Evolutionary conservation across 2,113 vertebrate species (phyloP).

Genomic region (Psittacula cyanocephala): DNA sequence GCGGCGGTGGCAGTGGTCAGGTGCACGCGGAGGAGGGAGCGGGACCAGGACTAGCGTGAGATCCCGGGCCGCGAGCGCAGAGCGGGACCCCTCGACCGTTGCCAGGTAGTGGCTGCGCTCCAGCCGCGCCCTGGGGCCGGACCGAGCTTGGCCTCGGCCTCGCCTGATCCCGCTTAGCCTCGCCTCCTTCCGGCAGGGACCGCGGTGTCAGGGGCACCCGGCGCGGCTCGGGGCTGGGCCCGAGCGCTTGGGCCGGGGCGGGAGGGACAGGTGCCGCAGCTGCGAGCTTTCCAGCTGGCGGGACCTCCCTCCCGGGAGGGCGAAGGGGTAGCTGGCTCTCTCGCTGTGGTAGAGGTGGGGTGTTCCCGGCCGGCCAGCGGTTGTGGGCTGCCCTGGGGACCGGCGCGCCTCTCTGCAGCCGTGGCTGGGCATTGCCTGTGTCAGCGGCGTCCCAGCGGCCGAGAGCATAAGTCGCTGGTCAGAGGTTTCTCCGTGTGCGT

Average conservation of each 20-base stretch:
- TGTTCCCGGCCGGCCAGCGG: not conserved
- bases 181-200: too few species aligned
- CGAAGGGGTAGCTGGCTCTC: not conserved
- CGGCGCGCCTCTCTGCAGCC: not conserved
- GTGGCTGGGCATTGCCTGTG: not conserved
- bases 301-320: not conserved
- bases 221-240: not conserved
- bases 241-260: not conserved
- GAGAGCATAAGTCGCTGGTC: not conserved
- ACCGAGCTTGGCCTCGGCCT: not conserved
- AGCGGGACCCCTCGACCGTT: not conserved
- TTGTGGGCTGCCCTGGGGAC: not conserved
- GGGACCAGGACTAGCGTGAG: not conserved
- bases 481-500: not conserved
- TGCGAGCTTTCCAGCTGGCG: not conserved
- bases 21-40: conserved; percentile 28
- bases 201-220: not conserved
- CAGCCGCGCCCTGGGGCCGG: too few species aligned
- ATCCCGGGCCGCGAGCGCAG: not conserved
- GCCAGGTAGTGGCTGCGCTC: not conserved
- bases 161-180: too few species aligned
- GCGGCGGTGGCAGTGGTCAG: not conserved
- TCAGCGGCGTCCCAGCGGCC: not conserved
- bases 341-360: not conserved
- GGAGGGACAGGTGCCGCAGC: not conserved